Conservation (phyloP, 2,888 invertebrate genomes). For the Caenorhabditis japonica region DNA sequence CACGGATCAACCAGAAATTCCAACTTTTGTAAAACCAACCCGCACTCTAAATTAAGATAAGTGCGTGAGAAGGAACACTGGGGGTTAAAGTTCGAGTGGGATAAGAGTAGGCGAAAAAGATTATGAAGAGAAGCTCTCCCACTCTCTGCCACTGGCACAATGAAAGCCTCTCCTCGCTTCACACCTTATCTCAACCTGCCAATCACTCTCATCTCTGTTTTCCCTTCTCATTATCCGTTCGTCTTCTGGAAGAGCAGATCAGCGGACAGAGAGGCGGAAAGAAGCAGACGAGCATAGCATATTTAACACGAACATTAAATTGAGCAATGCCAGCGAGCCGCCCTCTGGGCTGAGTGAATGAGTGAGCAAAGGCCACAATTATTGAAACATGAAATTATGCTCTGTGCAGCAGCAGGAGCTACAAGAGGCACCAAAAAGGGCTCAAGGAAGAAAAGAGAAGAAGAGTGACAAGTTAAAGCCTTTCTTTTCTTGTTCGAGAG, state of each 20-base stretch:
- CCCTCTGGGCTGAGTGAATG: no score
- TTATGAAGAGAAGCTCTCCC: neutral
- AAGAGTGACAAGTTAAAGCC: constrained; percentile 33
- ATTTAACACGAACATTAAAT: no score
- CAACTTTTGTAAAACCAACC: no score
- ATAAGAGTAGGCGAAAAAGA: constrained; percentile 7
- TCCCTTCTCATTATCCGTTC: neutral
- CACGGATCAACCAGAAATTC: no score
- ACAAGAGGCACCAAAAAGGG: no score
- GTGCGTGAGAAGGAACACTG: constrained; percentile 26
- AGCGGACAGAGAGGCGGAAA: neutral
- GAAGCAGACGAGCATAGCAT: neutral
- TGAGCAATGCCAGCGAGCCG: no score
- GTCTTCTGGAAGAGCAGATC: neutral
- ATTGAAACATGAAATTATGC: no score
- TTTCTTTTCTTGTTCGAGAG: constrained; percentile 3
- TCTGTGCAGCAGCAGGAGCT: no score
- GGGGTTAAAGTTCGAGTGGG: constrained; percentile 37
- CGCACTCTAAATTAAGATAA: no score
- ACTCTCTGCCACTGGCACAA: constrained; percentile 9
- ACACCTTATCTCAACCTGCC: constrained; percentile 17
- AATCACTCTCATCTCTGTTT: constrained; percentile 1
- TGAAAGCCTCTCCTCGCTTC: constrained; percentile 19
- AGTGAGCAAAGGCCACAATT: no score
- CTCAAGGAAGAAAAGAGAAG: no score